phyloP scores from a whole-genome alignment of 2,113 vertebrate genomes.

The Heterotilapia buettikoferi region DNA sequence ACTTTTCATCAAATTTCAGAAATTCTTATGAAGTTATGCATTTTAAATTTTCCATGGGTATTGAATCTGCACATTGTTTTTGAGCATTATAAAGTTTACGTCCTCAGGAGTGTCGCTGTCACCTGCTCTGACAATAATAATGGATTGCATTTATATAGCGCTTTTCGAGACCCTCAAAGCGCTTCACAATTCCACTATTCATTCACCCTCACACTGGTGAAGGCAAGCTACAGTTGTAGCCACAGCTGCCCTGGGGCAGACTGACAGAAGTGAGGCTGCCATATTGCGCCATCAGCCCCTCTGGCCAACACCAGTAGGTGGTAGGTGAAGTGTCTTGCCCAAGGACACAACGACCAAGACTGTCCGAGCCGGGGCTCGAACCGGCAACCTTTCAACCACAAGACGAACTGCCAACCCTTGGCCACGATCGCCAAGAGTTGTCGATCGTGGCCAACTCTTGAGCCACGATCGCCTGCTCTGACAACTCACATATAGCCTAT shows the following conservation, averaged over 20 bases:
- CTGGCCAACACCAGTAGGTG: rapidly evolving
- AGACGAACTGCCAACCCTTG: rapidly evolving
- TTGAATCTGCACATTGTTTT: neutral
- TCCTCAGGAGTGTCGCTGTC: neutral
- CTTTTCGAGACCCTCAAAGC: neutral
- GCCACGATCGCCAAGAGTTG: no score
- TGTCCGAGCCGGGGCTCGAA: rapidly evolving
- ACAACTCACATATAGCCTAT: neutral
- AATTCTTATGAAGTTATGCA: neutral
- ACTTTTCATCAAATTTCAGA: neutral
- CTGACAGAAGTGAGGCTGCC: neutral
- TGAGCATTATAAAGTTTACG: neutral
- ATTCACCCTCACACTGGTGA: rapidly evolving
- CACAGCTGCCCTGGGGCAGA: neutral
- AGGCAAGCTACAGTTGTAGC: neutral
- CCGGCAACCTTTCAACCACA: neutral
- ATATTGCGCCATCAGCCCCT: rapidly evolving
- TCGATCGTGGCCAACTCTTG: neutral
- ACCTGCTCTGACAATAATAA: neutral
- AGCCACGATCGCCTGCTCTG: rapidly evolving
- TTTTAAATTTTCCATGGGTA: neutral
- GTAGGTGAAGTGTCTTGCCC: rapidly evolving
- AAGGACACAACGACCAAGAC: rapidly evolving
- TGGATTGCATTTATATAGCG: neutral
- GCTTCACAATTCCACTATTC: neutral